Conservation (phyloP, 2,113 vertebrate genomes). For the Alaudala cheleensis region DNA sequence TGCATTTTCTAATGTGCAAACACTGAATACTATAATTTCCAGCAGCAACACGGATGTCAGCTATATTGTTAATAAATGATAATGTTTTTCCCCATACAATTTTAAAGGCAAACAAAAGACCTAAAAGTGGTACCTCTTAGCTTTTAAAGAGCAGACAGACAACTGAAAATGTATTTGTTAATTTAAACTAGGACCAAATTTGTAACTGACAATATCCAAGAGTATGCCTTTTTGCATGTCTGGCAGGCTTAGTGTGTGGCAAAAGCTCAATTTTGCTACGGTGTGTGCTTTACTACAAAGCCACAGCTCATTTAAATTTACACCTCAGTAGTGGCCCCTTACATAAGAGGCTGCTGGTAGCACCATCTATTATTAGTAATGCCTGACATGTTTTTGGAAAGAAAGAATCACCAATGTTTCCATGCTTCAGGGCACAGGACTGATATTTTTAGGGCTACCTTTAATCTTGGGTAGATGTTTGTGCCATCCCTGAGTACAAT, state of each 20-base stretch:
- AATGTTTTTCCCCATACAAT: neutral
- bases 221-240: neutral
- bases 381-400: neutral
- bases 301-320: neutral
- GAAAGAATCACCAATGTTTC: neutral
- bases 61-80: neutral
- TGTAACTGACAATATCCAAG: neutral
- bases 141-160: neutral
- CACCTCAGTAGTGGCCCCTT: neutral
- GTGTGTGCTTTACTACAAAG: neutral
- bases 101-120: neutral
- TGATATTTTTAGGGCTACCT: neutral
- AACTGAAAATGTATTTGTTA: neutral
- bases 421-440: neutral
- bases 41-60: neutral
- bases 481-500: neutral
- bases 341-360: neutral
- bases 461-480: neutral
- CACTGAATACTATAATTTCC: neutral
- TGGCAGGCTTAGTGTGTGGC: neutral
- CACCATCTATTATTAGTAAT: neutral
- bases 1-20: neutral
- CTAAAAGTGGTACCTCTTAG: neutral
- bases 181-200: neutral
- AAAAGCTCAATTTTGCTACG: neutral